Conservation (phyloP, 2,888 invertebrate genomes). For the Dicycla oo region DNA sequence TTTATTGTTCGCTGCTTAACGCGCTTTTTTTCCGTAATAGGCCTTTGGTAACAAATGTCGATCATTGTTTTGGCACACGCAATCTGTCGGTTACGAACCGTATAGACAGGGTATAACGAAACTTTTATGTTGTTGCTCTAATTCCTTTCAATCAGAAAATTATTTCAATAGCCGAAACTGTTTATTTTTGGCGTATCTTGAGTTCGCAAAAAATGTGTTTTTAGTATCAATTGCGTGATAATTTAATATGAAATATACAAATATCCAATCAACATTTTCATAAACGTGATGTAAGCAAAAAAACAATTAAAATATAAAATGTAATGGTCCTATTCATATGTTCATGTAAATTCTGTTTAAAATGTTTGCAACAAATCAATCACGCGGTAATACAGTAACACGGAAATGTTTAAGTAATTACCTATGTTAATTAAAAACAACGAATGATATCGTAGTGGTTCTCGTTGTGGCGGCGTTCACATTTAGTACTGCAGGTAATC, state of each 20-base stretch:
- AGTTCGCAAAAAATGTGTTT: slow-evolving; percentile 35
- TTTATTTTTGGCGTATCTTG: slow-evolving; percentile 43
- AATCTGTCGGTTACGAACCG: slow-evolving; percentile 78
- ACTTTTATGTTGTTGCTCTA: slow-evolving; percentile 72
- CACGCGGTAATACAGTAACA: slow-evolving; percentile 30
- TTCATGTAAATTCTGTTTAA: slow-evolving; percentile 42
- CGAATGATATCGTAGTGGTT: slow-evolving; percentile 42
- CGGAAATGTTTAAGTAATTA: slow-evolving; percentile 54
- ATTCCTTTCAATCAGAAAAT: slow-evolving; percentile 75
- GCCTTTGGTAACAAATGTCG: slow-evolving; percentile 77
- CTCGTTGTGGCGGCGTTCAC: slow-evolving; percentile 16
- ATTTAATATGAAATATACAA: slow-evolving; percentile 20
- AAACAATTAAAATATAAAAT: slow-evolving; percentile 32
- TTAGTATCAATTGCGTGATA: slow-evolving; percentile 32
- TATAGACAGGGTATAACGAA: slow-evolving; percentile 69
- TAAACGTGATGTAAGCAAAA: slow-evolving; percentile 38
- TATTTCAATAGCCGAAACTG: slow-evolving; percentile 62
- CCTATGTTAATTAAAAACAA: slow-evolving; percentile 52
- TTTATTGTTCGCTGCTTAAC: slow-evolving; percentile 78
- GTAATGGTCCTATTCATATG: slow-evolving; percentile 16
- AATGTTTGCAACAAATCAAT: slow-evolving; percentile 47
- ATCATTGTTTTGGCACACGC: slow-evolving; percentile 85
- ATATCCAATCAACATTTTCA: slow-evolving; percentile 24
- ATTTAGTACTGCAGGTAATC: slow-evolving; percentile 50
- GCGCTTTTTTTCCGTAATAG: slow-evolving; percentile 79